Percentiles rank a stretch among this genome's conserved stretches.
phyloP scores from a whole-genome alignment of 2,888 invertebrate genomes.

The Hydroisotoma schaefferi region DNA sequence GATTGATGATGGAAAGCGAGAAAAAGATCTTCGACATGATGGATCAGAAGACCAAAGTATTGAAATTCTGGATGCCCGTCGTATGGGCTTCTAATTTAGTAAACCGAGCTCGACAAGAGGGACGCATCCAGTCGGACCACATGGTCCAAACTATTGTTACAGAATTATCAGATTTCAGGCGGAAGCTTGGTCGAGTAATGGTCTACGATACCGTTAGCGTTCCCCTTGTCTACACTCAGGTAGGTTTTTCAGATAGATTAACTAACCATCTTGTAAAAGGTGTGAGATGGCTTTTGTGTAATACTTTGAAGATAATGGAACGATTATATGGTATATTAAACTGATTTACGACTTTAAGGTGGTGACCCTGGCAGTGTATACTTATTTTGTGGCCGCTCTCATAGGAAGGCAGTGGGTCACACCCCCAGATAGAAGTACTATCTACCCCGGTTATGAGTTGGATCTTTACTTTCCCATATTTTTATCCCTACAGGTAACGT shows the following conservation, averaged over 20 bases:
- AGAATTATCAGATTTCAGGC: conserved; percentile 82
- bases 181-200: conserved; percentile 76
- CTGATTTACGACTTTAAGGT: too few species aligned
- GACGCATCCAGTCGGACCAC: conserved; percentile 80
- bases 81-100: conserved; percentile 92
- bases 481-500: conserved; percentile 83
- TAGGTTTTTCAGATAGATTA: too few species aligned
- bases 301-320: too few species aligned
- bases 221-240: conserved; percentile 88
- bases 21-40: conserved; percentile 85
- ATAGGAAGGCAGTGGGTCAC: conserved; percentile 79
- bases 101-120: conserved; percentile 79
- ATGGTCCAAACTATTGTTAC: conserved; percentile 86
- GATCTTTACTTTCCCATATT: conserved; percentile 89
- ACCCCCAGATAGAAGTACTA: conserved; percentile 56
- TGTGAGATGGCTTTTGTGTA: too few species aligned
- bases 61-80: conserved; percentile 89
- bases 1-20: conserved; percentile 86
- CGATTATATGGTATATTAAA: too few species aligned
- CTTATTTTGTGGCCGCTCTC: conserved; percentile 83
- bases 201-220: conserved; percentile 89
- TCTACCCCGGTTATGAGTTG: conserved; percentile 53
- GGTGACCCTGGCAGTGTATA: conserved; percentile 84
- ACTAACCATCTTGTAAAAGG: neutral
- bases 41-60: conserved; percentile 82